phyloP scores from a whole-genome alignment of 2,888 invertebrate genomes.

The Hemithea aestivaria region DNA sequence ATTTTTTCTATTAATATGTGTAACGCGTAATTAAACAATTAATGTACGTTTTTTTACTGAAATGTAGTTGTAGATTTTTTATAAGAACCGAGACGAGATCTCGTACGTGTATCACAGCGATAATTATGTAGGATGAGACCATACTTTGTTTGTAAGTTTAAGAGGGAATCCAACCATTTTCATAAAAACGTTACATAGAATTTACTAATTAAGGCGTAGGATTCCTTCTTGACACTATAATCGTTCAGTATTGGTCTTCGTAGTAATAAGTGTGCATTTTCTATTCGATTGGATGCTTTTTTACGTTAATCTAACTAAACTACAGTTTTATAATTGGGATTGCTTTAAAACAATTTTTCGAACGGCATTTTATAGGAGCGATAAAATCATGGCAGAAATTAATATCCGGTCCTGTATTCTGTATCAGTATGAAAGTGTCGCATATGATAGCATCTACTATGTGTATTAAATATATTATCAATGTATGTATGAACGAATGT shows the following conservation, averaged over 20 bases:
- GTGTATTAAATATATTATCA: constrained; percentile 26
- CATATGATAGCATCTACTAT: too few species aligned
- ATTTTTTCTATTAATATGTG: constrained; percentile 70
- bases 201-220: constrained; percentile 34
- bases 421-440: constrained; percentile 10
- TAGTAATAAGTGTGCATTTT: constrained; percentile 61
- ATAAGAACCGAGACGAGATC: constrained; percentile 60
- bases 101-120: constrained; percentile 78
- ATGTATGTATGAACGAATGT: constrained; percentile 61
- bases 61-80: constrained; percentile 75
- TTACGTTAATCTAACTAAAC: too few species aligned
- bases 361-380: constrained; percentile 4
- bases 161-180: constrained; percentile 46
- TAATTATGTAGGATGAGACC: constrained; percentile 62
- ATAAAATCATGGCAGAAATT: constrained; percentile 18
- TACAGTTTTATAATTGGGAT: background rate
- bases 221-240: constrained; percentile 50
- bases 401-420: constrained; percentile 22
- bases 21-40: constrained; percentile 67
- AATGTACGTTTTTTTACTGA: constrained; percentile 74
- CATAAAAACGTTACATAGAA: constrained; percentile 23
- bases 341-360: background rate
- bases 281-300: constrained; percentile 58
- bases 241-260: constrained; percentile 44
- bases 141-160: constrained; percentile 43